These are phyloP conservation scores for Scartelaos histophorus DNA, from an alignment of 2,113 vertebrate species.

Conservation along the genomic window DNA sequence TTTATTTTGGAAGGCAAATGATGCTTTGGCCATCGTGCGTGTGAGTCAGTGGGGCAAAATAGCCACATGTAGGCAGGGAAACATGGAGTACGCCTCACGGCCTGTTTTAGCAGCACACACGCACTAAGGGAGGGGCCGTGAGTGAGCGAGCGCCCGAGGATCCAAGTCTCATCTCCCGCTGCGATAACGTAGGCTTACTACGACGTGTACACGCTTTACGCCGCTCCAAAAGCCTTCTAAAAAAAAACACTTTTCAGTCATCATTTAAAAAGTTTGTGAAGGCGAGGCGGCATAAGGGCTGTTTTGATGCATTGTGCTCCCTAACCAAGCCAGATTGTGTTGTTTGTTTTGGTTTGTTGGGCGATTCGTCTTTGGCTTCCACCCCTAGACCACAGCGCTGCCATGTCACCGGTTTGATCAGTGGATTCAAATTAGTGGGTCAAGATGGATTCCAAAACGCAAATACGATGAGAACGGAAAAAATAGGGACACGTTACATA, in stretches of 20 bases:
- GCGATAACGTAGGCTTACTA: constrained; percentile 24
- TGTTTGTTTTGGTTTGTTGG: constrained; percentile 2
- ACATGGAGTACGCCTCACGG: constrained; percentile 27
- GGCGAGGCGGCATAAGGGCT: neutral
- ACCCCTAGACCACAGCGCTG: no score
- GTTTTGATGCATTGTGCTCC: neutral
- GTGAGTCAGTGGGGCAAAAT: constrained; percentile 48
- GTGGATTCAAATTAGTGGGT: neutral
- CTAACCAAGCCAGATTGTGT: neutral
- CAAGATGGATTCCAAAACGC: no score
- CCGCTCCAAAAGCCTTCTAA: constrained; percentile 1
- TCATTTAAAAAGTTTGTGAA: constrained; percentile 6
- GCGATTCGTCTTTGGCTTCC: neutral
- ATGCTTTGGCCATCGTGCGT: constrained; percentile 1
- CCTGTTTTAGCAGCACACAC: constrained; percentile 26
- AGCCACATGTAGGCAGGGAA: constrained; percentile 30
- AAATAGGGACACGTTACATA: no score
- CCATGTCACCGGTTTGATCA: neutral
- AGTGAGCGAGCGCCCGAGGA: neutral
- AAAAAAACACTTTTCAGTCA: constrained; percentile 7
- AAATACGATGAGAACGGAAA: neutral
- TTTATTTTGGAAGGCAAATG: no score
- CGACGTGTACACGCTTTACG: neutral
- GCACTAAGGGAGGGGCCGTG: neutral
- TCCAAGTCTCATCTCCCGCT: constrained; percentile 37